phyloP scores from a whole-genome alignment of 2,113 vertebrate genomes.

The Colius striatus region DNA sequence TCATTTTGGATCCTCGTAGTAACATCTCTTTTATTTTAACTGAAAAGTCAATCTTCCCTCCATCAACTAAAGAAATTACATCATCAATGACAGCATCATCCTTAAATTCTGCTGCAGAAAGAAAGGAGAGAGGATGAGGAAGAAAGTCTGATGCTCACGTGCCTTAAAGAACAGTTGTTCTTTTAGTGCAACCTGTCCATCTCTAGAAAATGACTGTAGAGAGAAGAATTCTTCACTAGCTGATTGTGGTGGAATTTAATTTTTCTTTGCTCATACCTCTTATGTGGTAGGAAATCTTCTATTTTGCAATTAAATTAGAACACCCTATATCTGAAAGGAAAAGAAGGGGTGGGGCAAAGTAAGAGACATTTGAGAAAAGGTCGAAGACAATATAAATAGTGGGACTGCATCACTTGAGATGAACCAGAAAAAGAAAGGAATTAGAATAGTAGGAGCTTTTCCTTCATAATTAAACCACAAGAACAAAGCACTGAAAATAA shows the following conservation, averaged over 20 bases:
- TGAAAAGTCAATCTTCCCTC: constrained; percentile 77
- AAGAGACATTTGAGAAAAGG: not conserved
- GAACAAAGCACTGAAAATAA: not conserved
- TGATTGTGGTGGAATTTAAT: not conserved
- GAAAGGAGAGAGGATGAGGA: not conserved
- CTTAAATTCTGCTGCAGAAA: not conserved
- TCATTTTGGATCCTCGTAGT: constrained; percentile 12
- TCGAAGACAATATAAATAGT: not conserved
- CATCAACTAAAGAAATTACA: constrained; percentile 82
- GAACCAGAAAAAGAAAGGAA: not conserved
- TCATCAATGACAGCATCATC: constrained; percentile 73
- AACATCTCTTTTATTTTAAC: constrained; percentile 81
- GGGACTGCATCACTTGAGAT: not conserved
- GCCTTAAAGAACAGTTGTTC: not conserved
- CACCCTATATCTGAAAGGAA: not conserved
- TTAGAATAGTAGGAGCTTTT: not conserved
- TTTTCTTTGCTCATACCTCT: not conserved
- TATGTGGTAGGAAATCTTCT: not conserved
- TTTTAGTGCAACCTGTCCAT: not conserved
- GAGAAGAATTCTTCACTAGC: not conserved
- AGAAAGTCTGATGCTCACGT: not conserved
- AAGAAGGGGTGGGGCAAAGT: not conserved
- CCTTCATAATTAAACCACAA: not conserved
- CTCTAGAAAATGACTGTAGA: not conserved
- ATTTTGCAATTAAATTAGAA: not conserved